These are phyloP conservation scores for Cotesia vestalis DNA, from an alignment of 1,140 invertebrate species.

Conservation along the genomic window DNA sequence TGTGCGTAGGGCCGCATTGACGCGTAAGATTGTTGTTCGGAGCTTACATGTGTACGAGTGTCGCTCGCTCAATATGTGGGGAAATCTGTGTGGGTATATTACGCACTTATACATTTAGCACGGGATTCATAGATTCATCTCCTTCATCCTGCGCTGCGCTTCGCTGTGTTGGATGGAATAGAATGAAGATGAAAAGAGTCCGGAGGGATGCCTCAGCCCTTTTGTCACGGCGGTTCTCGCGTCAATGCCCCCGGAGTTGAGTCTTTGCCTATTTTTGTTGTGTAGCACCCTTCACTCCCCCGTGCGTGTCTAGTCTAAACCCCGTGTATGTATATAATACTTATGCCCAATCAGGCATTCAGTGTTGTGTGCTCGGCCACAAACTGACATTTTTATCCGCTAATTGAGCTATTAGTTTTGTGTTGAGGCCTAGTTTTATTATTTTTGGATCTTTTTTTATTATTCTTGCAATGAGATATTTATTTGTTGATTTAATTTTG, in stretches of 20 bases:
- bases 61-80: background rate
- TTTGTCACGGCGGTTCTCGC: conserved; percentile 65
- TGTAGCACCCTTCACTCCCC: conserved; percentile 2
- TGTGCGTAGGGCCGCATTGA: conserved; percentile 41
- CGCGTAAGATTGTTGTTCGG: conserved; percentile 6
- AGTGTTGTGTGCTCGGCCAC: background rate
- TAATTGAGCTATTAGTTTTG: conserved; percentile 20
- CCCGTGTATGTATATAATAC: too few species aligned
- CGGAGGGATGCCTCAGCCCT: conserved; percentile 63
- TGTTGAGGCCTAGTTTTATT: background rate
- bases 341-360: background rate
- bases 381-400: conserved; percentile 19
- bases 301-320: conserved; percentile 13
- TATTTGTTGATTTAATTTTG: too few species aligned
- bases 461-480: background rate
- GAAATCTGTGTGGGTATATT: background rate
- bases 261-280: conserved; percentile 48
- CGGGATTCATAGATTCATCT: too few species aligned
- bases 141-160: conserved; percentile 11
- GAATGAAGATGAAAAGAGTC: background rate
- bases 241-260: conserved; percentile 62
- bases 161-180: conserved; percentile 25
- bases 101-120: too few species aligned
- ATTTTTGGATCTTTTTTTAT: background rate
- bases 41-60: background rate